A percentile compares a stretch with the other conserved stretches of the same genome.
Conservation (phyloP, 2,797 vertebrate species). For the Loris lydekkerianus region DNA sequence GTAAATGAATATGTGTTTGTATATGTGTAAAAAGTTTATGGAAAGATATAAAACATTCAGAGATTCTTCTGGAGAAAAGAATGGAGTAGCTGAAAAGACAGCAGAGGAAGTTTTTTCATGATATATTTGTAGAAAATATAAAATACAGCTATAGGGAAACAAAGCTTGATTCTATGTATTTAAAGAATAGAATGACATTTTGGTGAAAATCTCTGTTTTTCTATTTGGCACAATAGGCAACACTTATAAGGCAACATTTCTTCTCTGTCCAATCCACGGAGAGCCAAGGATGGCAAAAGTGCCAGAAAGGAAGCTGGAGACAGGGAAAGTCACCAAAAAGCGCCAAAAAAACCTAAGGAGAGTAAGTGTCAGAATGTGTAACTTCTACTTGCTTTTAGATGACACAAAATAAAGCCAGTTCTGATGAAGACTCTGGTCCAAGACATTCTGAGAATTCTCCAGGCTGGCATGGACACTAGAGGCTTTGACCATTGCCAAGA, state of each 20-base stretch:
- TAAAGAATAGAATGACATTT: constrained; percentile 44
- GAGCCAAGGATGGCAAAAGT: background rate
- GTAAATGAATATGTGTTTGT: constrained; percentile 40
- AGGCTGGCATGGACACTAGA: background rate
- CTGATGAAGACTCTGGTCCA: background rate
- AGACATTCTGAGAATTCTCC: constrained; percentile 46
- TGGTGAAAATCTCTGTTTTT: background rate
- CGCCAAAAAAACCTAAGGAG: background rate
- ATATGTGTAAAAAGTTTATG: background rate
- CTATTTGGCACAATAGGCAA: background rate
- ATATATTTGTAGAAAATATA: constrained; percentile 61
- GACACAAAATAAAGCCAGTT: constrained; percentile 14
- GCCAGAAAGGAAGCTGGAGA: background rate
- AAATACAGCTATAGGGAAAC: constrained; percentile 64
- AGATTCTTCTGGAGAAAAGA: constrained; percentile 8
- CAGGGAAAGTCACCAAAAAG: background rate
- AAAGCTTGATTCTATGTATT: constrained; percentile 27
- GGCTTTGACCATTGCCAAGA: background rate
- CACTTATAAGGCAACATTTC: background rate
- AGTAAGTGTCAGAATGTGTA: background rate
- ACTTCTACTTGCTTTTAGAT: background rate
- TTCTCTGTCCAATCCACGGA: background rate
- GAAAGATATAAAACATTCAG: constrained; percentile 6
- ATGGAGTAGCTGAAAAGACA: background rate
- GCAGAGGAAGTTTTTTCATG: background rate